Evolutionary conservation across 2,888 invertebrate genomes (phyloP).

Genomic region (Limnephilus lunatus): DNA sequence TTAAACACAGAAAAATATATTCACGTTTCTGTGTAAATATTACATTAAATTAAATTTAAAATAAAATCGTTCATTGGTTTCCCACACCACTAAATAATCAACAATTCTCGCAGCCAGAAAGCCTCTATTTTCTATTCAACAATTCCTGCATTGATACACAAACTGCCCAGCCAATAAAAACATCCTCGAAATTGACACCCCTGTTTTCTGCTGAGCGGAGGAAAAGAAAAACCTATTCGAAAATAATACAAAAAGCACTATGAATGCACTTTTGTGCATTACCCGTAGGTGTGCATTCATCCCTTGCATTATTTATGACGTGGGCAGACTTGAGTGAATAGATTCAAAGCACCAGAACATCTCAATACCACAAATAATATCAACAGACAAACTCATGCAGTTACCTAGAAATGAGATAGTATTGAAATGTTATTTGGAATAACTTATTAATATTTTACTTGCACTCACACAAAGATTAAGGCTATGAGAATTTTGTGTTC

Average conservation of each 20-base stretch:
- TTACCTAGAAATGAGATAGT: not conserved
- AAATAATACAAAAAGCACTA: not conserved
- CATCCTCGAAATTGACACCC: not conserved
- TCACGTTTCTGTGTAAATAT: too few relatives aligned
- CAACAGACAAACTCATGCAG: not conserved
- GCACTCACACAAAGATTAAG: not conserved
- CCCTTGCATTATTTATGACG: not conserved
- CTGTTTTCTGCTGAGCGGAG: not conserved
- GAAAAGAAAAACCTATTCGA: not conserved
- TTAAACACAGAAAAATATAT: too few relatives aligned
- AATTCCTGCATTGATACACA: not conserved
- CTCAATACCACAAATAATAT: not conserved
- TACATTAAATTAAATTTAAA: not conserved
- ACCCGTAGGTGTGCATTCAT: not conserved
- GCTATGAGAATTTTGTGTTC: not conserved
- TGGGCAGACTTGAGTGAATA: not conserved
- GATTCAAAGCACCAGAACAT: not conserved
- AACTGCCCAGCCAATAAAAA: not conserved
- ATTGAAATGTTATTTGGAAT: not conserved
- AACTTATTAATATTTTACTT: not conserved
- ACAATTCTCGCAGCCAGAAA: not conserved
- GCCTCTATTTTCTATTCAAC: not conserved
- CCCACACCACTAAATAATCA: not conserved
- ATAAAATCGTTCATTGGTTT: not conserved
- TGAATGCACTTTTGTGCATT: slow-evolving; percentile 2